Conservation (phyloP, 2,797 vertebrate genomes). For the Meriones psammophilus region DNA sequence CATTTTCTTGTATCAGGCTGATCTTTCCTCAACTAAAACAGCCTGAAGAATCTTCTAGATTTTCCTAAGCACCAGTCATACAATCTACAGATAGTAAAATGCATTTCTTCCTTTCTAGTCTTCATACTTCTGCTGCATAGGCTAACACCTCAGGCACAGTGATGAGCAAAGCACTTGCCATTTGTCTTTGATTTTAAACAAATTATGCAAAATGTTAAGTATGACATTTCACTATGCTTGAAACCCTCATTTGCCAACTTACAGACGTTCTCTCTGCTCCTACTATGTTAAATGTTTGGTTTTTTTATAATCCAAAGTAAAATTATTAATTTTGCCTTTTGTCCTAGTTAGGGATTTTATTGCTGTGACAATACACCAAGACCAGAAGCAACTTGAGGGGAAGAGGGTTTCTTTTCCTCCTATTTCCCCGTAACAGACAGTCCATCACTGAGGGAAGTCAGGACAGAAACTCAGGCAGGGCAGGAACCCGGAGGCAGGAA, state of each 20-base stretch:
- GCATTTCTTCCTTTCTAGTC: neutral
- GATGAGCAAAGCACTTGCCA: neutral
- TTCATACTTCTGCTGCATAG: neutral
- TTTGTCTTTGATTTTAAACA: neutral
- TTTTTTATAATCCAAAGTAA: neutral
- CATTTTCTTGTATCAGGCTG: neutral
- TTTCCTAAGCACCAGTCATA: neutral
- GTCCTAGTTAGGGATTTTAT: neutral
- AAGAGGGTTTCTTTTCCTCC: neutral
- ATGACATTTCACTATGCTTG: neutral
- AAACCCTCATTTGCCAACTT: neutral
- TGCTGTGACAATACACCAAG: neutral
- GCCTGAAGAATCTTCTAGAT: neutral
- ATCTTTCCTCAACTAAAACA: neutral
- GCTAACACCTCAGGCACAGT: neutral
- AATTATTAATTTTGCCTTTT: slow-evolving; percentile 22
- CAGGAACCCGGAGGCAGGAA: neutral
- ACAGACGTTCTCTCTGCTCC: neutral
- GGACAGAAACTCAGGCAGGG: neutral
- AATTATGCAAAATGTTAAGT: neutral
- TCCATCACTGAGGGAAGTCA: neutral
- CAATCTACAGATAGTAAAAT: neutral
- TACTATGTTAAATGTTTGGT: neutral
- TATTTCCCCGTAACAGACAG: neutral
- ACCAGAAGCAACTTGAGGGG: neutral